Evolutionary conservation across 2,113 vertebrate genomes (phyloP), one percentile per base, ranked within the genome.

Genomic region (Microtus pennsylvanicus): DNA sequence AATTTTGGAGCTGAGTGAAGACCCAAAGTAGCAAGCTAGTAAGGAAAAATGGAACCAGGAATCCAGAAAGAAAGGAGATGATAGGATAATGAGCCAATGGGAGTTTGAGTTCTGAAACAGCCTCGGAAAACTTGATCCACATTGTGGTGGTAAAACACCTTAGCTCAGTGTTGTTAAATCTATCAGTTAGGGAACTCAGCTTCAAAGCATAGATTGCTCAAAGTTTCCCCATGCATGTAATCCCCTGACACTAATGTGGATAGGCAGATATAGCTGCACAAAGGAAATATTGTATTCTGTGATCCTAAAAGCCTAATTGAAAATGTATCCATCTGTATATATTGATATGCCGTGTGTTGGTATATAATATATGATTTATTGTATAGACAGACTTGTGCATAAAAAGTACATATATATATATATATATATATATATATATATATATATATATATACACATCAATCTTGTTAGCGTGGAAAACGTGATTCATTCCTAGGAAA

Each of bases 101-200:
- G 14, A 21, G 21, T 5, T 1, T 52, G 69, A 83, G 24, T 69
- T 4, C 55, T 47, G 30, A 35, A 21, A 9, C 4, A 8, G 13
- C 52, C 12, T 10, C 3, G 16, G 19, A 33, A 77, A 89, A 69
- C 72, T 30, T 0, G 0, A 63, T 2, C n/a, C 63, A 16, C 0
- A 4, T 11, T 16, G 19, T 24, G 8, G 5, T 35, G 14, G 16
- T 10, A 26, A 65, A 14, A 1, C 26, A 16, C 10, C 30, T 24
- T 4, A 35, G 38, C 30, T 45, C 28, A 22, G 12, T 55, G 55
- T 11, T 42, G 6, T 33, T 11, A 47, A 47, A 19, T 24, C 28
- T 22, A 28, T 0, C 2, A 2, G 0, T 30, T 45, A 12, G 4
- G 4, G 3, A 76, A 58, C 11, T 63, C 1, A 75, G 21, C 7